A percentile compares a stretch with the other conserved stretches of the same genome.
Conservation (phyloP, 2,797 vertebrate species). For the Aulostomus chinensis region DNA sequence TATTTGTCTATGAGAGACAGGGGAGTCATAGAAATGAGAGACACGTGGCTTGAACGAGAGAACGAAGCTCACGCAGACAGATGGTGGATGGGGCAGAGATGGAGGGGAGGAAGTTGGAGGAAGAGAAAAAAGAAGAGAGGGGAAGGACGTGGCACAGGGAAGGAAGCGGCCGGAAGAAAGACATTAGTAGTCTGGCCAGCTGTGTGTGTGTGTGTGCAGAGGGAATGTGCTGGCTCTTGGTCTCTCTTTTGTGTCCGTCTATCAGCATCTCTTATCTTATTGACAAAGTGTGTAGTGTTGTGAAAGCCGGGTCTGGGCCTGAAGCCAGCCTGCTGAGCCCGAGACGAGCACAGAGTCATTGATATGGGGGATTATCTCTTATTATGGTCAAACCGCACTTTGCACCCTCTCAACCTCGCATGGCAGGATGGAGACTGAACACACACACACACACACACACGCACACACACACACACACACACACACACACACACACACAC, state of each 20-base stretch:
- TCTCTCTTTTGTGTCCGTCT: slow-evolving; percentile 51
- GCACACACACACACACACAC: slow-evolving; percentile 14
- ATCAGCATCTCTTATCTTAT: slow-evolving; percentile 71
- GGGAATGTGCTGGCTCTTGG: slow-evolving; percentile 29
- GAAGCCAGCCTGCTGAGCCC: slow-evolving; percentile 42
- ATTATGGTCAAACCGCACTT: slow-evolving; percentile 64
- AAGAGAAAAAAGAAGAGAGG: slow-evolving; percentile 8
- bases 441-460: slow-evolving; percentile 12
- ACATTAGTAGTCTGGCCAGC: slow-evolving; percentile 62
- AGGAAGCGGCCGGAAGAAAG: slow-evolving; percentile 46
- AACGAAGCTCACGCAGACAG: slow-evolving; percentile 55
- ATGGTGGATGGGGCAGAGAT: slow-evolving; percentile 41
- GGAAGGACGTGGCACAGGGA: slow-evolving; percentile 15
- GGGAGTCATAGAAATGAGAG: slow-evolving; percentile 29
- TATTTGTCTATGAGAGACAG: slow-evolving; percentile 44
- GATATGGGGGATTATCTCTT: slow-evolving; percentile 74
- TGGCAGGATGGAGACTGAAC: slow-evolving; percentile 21
- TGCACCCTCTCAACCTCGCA: slow-evolving; percentile 36
- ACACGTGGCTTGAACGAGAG: slow-evolving; percentile 7
- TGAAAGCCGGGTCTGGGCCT: slow-evolving; percentile 44
- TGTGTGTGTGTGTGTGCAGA: slow-evolving; percentile 55
- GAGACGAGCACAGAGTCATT: slow-evolving; percentile 54
- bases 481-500: slow-evolving; percentile 14
- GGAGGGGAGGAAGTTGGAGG: slow-evolving; percentile 27
- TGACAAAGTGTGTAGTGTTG: slow-evolving; percentile 58